A percentile compares a stretch with the other conserved stretches of the same genome.
phyloP scores from a whole-genome alignment of 2,113 vertebrate genomes.

The Malurus alboscapulatus region DNA sequence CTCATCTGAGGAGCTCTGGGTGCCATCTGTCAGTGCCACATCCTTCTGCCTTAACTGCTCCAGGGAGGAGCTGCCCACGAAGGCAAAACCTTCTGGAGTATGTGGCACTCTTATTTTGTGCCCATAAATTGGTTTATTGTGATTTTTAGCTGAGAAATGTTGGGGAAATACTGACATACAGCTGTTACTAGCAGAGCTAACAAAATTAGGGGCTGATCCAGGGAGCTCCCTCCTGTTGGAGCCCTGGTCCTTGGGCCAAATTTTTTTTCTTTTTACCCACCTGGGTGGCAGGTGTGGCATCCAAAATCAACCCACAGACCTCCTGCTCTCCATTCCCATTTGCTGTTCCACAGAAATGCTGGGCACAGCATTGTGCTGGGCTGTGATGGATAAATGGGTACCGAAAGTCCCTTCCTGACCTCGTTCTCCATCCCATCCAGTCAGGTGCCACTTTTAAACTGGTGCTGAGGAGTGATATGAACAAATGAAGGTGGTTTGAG shows the following conservation, averaged over 20 bases:
- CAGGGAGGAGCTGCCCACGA: neutral
- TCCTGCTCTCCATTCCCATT: neutral
- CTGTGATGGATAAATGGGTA: neutral
- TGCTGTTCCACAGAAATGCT: fast-evolving
- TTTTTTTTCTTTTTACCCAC: neutral
- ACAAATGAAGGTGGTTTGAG: neutral
- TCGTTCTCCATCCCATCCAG: neutral
- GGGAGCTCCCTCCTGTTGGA: neutral
- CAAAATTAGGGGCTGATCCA: neutral
- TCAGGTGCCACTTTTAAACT: neutral
- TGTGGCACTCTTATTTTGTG: neutral
- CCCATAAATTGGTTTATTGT: neutral
- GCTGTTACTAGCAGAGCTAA: neutral
- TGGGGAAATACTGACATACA: neutral
- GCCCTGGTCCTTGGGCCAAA: neutral
- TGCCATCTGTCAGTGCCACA: neutral
- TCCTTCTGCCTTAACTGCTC: neutral
- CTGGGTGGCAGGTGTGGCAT: neutral
- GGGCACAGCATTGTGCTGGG: neutral
- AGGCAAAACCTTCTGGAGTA: neutral
- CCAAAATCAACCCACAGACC: neutral
- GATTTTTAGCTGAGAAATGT: neutral
- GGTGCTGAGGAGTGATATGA: neutral
- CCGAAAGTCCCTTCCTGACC: neutral
- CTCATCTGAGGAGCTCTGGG: neutral